Evolutionary conservation across 2,113 vertebrate species (phyloP).

Genomic region (Hoplias malabaricus): DNA sequence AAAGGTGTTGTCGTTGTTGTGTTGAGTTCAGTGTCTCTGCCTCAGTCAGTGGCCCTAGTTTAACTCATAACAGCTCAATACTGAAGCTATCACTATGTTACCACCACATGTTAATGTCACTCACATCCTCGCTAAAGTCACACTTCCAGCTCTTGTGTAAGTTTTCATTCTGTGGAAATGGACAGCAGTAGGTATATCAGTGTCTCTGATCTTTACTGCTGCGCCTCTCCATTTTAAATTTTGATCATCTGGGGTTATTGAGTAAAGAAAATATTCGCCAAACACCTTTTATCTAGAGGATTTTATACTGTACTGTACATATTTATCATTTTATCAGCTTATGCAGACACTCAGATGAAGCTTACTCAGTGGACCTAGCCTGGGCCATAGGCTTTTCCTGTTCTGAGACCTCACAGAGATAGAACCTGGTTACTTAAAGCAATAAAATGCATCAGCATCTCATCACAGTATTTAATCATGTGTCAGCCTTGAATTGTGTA

Average conservation of each 20-base stretch:
- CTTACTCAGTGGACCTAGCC: conserved; percentile 62
- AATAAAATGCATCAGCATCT: conserved; percentile 73
- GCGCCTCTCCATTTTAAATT: conserved; percentile 44
- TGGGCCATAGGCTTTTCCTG: conserved; percentile 62
- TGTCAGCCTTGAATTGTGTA: conserved; percentile 63
- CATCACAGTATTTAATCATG: conserved; percentile 54
- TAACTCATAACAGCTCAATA: conserved; percentile 4
- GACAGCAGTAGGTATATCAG: conserved; percentile 31
- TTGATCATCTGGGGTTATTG: conserved; percentile 63
- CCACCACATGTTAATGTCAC: too few relatives aligned
- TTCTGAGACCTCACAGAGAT: conserved; percentile 69
- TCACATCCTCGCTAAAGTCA: neutral
- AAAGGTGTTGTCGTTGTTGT: neutral
- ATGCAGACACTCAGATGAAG: conserved; percentile 61
- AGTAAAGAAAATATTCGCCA: conserved; percentile 62
- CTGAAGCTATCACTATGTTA: neutral
- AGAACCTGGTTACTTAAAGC: conserved; percentile 73
- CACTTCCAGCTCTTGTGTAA: conserved; percentile 32
- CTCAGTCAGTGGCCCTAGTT: neutral
- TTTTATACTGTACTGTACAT: conserved; percentile 70
- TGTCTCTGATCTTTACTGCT: conserved; percentile 5
- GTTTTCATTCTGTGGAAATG: conserved; percentile 53
- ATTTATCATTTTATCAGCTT: conserved; percentile 68
- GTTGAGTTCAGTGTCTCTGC: neutral
- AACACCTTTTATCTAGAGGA: conserved; percentile 72